Evolutionary conservation across 2,888 invertebrate species (phyloP).

Genomic region (Blomia tropicalis): DNA sequence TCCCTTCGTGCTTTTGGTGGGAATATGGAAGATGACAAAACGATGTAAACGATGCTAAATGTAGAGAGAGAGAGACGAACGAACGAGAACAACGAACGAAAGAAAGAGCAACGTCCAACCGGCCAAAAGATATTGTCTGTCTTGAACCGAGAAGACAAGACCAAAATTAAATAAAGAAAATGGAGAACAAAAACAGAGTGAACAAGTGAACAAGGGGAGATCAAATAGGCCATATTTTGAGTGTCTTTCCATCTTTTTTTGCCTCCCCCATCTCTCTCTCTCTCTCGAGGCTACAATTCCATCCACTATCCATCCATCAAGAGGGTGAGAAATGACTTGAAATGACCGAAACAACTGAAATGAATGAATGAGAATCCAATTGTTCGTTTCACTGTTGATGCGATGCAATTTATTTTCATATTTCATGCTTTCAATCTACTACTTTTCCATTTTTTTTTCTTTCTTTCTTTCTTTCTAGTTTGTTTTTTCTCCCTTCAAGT

Average conservation of each 20-base stretch:
- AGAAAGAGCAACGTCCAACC: no score
- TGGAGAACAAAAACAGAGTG: no score
- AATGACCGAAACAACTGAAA: background rate
- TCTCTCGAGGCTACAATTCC: no score
- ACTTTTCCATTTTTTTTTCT: no score
- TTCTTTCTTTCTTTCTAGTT: background rate
- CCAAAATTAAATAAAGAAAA: background rate
- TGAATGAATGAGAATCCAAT: background rate
- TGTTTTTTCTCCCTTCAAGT: background rate
- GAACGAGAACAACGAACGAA: no score
- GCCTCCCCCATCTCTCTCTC: background rate
- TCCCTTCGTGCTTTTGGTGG: no score
- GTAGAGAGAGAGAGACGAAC: background rate
- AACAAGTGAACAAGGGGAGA: no score
- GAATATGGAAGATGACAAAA: background rate
- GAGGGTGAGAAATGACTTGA: background rate
- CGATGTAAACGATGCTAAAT: conserved; percentile 11
- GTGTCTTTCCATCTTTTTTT: background rate
- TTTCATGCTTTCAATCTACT: background rate
- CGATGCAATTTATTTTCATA: background rate
- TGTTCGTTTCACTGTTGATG: background rate
- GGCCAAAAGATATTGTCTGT: background rate
- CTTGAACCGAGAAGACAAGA: background rate
- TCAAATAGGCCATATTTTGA: background rate
- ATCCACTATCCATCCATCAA: background rate